A percentile compares a stretch with the other conserved stretches of the same genome.
These are phyloP conservation scores for Byasa hedistus DNA, from an alignment of 2,888 invertebrate species.

Conservation along the genomic window DNA sequence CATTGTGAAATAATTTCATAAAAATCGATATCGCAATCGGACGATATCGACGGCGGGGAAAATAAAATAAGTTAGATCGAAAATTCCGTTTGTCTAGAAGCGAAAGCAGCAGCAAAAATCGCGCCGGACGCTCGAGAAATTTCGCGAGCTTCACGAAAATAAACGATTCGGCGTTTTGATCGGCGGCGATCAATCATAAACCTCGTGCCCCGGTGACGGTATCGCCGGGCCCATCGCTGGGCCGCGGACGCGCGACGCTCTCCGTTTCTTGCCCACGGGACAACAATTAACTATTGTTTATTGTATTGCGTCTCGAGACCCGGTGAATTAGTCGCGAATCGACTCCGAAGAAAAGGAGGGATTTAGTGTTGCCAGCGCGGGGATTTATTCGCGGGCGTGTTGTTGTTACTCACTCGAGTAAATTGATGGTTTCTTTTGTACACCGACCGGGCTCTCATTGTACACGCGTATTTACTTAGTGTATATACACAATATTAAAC, in stretches of 20 bases:
- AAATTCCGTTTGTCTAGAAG: conserved; percentile 35
- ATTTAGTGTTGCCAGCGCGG: conserved; percentile 32
- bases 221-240: conserved; percentile 60
- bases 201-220: conserved; percentile 55
- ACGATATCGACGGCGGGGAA: conserved; percentile 25
- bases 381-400: conserved; percentile 35
- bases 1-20: conserved; percentile 27
- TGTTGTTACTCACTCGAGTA: conserved; percentile 29
- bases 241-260: conserved; percentile 32
- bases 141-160: conserved; percentile 56
- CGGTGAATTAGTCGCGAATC: conserved; percentile 37
- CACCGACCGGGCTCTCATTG: neutral
- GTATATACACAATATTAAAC: too few species aligned
- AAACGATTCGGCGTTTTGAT: conserved; percentile 64
- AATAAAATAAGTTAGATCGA: conserved; percentile 35
- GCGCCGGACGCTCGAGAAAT: conserved; percentile 48
- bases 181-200: conserved; percentile 74
- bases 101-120: conserved; percentile 58
- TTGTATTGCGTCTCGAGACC: conserved; percentile 37
- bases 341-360: conserved; percentile 15
- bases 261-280: conserved; percentile 30
- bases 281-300: conserved; percentile 45
- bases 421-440: conserved; percentile 29
- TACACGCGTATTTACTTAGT: too few species aligned
- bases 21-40: conserved; percentile 23